These are phyloP conservation scores for Babylonia areolata DNA, from an alignment of 1,140 invertebrate genomes.

Conservation along the genomic window DNA sequence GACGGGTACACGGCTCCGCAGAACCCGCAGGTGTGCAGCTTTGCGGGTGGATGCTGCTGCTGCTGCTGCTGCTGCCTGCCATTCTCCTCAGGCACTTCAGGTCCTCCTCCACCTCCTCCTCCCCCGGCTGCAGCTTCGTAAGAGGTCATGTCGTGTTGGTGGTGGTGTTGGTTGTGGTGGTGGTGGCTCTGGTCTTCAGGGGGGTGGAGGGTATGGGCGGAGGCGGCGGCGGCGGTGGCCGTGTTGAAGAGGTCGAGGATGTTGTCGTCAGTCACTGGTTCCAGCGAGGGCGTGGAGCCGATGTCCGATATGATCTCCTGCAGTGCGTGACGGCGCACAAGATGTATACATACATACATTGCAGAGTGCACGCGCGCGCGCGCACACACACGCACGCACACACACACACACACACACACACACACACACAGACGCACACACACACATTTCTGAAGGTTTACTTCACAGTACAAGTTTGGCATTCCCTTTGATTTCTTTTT, in stretches of 20 bases:
- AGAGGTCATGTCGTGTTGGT: background rate
- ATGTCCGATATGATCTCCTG: constrained; percentile 24
- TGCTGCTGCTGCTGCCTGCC: background rate
- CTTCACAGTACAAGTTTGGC: no score
- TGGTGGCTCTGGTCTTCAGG: no score
- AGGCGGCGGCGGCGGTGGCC: background rate
- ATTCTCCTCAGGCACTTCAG: background rate
- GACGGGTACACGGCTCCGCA: background rate
- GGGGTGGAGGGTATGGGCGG: no score
- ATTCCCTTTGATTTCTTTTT: no score
- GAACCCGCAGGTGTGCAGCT: constrained; percentile 31
- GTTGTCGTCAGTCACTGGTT: constrained; percentile 22
- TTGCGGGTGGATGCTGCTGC: background rate
- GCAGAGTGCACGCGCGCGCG: background rate
- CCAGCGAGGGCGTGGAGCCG: constrained; percentile 25
- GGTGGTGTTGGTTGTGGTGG: no score
- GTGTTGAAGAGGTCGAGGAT: constrained; percentile 26
- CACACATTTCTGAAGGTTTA: no score
- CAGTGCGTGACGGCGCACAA: no score
- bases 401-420: no score
- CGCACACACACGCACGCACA: background rate
- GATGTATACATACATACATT: background rate
- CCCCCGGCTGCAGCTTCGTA: background rate
- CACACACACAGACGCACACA: no score
- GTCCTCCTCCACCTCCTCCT: background rate